A percentile compares a stretch with the other conserved stretches of the same genome.
phyloP scores from a whole-genome alignment of 2,888 invertebrate genomes.

The Aphodius granarius region DNA sequence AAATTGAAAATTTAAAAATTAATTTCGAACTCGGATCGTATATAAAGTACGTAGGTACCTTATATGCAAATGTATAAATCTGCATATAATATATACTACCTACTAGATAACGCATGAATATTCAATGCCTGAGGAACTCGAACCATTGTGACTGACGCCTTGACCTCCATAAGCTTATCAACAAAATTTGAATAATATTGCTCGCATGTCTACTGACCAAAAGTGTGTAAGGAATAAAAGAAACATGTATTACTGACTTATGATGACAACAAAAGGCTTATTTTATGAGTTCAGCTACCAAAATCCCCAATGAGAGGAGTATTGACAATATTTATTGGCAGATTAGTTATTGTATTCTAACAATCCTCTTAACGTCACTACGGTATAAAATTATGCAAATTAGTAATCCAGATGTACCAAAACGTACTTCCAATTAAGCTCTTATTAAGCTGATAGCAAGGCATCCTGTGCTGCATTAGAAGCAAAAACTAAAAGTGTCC shows the following conservation, averaged over 20 bases:
- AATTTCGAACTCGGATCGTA: background rate
- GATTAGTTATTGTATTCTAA: too few species aligned
- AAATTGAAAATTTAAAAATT: too few species aligned
- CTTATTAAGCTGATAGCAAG: background rate
- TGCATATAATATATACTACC: slow-evolving; percentile 51
- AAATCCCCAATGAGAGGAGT: too few species aligned
- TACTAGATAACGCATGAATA: slow-evolving; percentile 41
- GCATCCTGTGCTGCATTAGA: background rate
- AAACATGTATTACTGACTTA: too few species aligned
- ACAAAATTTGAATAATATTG: background rate
- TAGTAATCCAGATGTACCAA: too few species aligned
- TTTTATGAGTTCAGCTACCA: too few species aligned
- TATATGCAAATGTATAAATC: slow-evolving; percentile 49
- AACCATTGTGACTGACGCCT: slow-evolving; percentile 10
- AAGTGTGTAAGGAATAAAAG: too few species aligned
- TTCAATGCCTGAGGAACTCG: slow-evolving; percentile 39
- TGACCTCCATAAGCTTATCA: background rate
- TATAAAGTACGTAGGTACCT: too few species aligned
- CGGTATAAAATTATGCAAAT: too few species aligned
- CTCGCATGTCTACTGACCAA: background rate
- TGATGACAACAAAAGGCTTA: too few species aligned
- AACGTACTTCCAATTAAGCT: background rate
- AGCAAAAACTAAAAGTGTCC: background rate
- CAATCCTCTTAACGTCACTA: too few species aligned
- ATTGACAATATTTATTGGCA: too few species aligned